Base-by-base conservation (phyloP, 2,797 vertebrate species). In the Neosalanx taihuensis region DNA sequence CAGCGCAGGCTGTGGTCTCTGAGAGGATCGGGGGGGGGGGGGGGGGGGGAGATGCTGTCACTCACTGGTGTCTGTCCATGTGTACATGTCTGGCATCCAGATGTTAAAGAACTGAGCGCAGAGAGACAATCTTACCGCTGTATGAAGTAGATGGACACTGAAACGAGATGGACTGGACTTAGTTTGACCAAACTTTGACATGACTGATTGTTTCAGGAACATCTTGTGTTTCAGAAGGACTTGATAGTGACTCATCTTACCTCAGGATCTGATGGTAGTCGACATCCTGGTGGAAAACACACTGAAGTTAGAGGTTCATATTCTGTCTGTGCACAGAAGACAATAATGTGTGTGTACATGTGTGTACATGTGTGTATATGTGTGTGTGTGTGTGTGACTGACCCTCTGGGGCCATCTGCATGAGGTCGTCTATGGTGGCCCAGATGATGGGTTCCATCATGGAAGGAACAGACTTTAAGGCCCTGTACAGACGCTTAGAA, bases 71-170 rank as follows among this genome's bases (percentile, higher is more conserved):
- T 35, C 2, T n/a, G 33, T 63, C 33, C 6, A 17, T 30, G 13
- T 31, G 17, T 17, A n/a, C 30, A 35, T 35, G 15, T 31, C 10
- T 7, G 30, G 6, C 13, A 31, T 31, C 18, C 61, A 33, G 1
- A 10, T 9, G 31, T 63, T 64, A 9, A 29, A 63, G 60, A 65
- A n/a, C 2, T 63, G 23, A 10, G 3, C 13, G 33, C n/a, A 33
- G 17, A 63, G 30, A 31, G 18, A 37, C 5, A 65, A 15, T 20
- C 64, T 82, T 84, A 93, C 92, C 79, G 3, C 90, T 91, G 75
- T 73, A 64, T n/a, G 0, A 72, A 17, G 59, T 92, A 1, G 18
- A 5, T 5, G 73, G 82, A 63, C 91, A 93, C 91, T 92, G 85
- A 41, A 41, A 41, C 37, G 12, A 13, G 37, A 41, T 7, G 37